Conservation (phyloP, 2,888 invertebrate species). For the Allygus modestus region DNA sequence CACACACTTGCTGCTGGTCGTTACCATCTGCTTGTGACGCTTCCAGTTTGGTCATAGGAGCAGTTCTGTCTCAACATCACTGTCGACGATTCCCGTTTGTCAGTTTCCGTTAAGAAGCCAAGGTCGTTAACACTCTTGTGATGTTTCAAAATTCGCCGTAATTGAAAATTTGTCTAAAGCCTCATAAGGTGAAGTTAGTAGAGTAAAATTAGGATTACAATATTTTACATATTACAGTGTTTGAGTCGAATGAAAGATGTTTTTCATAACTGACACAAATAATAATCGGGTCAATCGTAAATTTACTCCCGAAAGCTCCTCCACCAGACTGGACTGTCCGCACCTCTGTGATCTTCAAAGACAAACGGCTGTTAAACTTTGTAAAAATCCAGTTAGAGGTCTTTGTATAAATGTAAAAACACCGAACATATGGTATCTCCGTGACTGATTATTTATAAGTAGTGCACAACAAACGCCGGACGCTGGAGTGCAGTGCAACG, state of each 20-base stretch:
- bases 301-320: neutral
- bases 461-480: neutral
- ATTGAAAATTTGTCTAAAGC: too few relatives aligned
- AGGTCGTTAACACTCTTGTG: too few relatives aligned
- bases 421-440: constrained; percentile 8
- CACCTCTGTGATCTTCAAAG: constrained; percentile 19
- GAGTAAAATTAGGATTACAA: too few relatives aligned
- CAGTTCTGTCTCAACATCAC: neutral
- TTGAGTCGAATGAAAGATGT: too few relatives aligned
- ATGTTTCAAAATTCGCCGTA: too few relatives aligned
- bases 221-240: too few relatives aligned
- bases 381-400: constrained; percentile 44
- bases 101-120: too few relatives aligned
- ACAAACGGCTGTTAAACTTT: constrained; percentile 23
- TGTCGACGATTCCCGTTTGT: neutral
- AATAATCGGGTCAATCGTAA: too few relatives aligned
- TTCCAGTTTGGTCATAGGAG: constrained; percentile 25
- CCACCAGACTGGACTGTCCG: neutral
- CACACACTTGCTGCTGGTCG: constrained; percentile 19
- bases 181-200: too few relatives aligned
- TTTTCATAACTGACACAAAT: too few relatives aligned
- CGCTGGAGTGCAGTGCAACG: constrained; percentile 25
- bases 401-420: constrained; percentile 60
- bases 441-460: constrained; percentile 61
- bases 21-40: constrained; percentile 26